Conservation (phyloP, 1,140 invertebrate genomes). For the Ptiloglossa arizonensis region DNA sequence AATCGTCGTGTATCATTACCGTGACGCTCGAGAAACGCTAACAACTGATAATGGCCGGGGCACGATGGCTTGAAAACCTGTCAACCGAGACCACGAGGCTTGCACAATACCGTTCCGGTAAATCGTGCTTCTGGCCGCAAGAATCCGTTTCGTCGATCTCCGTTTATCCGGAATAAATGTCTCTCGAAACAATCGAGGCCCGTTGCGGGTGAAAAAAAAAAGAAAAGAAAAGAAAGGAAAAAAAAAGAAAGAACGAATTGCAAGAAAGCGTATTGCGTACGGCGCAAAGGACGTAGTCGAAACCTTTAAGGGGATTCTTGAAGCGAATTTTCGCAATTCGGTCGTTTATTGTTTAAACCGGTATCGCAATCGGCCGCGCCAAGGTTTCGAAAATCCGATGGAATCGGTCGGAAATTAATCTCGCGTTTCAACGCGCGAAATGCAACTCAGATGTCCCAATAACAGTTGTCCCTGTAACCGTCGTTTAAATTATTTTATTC, state of each 20-base stretch:
- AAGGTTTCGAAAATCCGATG: too few relatives aligned
- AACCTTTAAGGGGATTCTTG: neutral
- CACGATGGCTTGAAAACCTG: constrained; percentile 63
- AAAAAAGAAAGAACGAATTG: neutral
- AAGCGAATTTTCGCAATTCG: too few relatives aligned
- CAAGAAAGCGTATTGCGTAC: neutral
- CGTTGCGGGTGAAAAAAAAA: neutral
- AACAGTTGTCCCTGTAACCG: too few relatives aligned
- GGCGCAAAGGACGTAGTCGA: neutral
- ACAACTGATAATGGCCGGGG: constrained; percentile 50
- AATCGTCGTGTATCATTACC: constrained; percentile 57
- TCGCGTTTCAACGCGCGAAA: too few relatives aligned
- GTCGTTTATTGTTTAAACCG: too few relatives aligned
- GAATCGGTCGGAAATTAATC: too few relatives aligned
- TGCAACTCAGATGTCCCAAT: too few relatives aligned
- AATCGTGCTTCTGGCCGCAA: constrained; percentile 55
- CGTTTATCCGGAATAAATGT: constrained; percentile 60
- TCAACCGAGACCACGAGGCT: constrained; percentile 61
- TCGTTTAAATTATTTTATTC: too few relatives aligned
- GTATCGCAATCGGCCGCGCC: too few relatives aligned
- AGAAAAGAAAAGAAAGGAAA: neutral
- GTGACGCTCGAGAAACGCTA: constrained; percentile 48
- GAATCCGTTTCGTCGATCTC: constrained; percentile 62
- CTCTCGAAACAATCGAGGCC: constrained; percentile 36
- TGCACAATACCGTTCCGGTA: constrained; percentile 59